Conservation (phyloP, 1,140 invertebrate genomes). For the Pogonus chalceus region DNA sequence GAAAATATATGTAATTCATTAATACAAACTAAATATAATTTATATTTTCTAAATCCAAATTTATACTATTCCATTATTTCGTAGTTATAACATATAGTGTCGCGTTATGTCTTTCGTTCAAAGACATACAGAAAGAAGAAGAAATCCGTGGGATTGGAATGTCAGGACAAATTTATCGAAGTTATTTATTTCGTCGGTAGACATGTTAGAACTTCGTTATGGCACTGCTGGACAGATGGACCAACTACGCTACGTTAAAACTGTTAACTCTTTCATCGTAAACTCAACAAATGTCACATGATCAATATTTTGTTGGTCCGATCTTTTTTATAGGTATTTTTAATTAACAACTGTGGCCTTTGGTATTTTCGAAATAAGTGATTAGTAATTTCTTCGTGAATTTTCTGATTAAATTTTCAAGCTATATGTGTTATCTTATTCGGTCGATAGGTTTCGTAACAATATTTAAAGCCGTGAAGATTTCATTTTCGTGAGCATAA, state of each 20-base stretch:
- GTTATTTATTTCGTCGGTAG: slow-evolving; percentile 15
- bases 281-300: not conserved
- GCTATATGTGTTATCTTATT: not conserved
- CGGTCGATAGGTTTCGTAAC: too few species aligned
- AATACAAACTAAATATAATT: too few species aligned
- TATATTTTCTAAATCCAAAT: too few species aligned
- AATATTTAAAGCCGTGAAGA: too few species aligned
- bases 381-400: slow-evolving; percentile 4
- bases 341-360: slow-evolving; percentile 15
- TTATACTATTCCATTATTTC: too few species aligned
- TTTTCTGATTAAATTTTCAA: slow-evolving; percentile 1
- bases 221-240: slow-evolving; percentile 12
- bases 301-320: not conserved
- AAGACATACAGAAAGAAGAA: too few species aligned
- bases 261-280: not conserved
- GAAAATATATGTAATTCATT: too few species aligned
- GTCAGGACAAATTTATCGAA: slow-evolving; percentile 15
- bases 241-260: not conserved
- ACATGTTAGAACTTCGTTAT: slow-evolving; percentile 17
- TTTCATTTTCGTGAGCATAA: too few species aligned
- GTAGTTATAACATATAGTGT: too few species aligned
- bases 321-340: slow-evolving; percentile 5
- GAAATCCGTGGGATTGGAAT: slow-evolving; percentile 17
- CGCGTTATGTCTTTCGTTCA: too few species aligned
- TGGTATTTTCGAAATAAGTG: slow-evolving; percentile 15